phyloP scores from a whole-genome alignment of 2,113 vertebrate genomes.

The Calonectris borealis region DNA sequence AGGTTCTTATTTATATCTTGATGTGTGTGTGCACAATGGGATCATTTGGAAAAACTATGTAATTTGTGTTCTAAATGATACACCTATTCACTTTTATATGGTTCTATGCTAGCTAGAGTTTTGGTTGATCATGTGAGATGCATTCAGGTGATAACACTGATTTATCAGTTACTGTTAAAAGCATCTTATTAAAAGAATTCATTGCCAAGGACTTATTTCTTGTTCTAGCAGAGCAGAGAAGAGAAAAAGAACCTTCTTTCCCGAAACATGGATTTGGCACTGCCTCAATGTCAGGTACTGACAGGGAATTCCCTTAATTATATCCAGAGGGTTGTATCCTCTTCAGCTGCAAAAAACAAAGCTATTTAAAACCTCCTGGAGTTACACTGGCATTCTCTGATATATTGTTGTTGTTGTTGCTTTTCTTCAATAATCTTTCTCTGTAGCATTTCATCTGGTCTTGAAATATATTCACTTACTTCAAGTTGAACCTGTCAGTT shows the following conservation, averaged over 20 bases:
- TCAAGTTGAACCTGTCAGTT: neutral
- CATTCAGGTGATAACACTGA: neutral
- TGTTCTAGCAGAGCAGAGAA: constrained; percentile 82
- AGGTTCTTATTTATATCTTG: neutral
- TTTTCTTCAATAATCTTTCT: neutral
- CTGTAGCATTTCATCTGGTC: neutral
- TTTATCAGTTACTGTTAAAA: neutral
- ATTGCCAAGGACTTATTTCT: neutral
- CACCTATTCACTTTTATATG: neutral
- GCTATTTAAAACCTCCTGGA: neutral
- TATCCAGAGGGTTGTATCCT: neutral
- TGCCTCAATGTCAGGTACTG: constrained; percentile 90
- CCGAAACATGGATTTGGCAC: constrained; percentile 91
- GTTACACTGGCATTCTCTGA: neutral
- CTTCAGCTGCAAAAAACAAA: neutral
- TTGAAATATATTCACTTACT: neutral
- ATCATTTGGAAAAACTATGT: neutral
- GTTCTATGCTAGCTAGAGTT: neutral
- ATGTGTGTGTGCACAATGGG: neutral
- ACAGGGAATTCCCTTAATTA: neutral
- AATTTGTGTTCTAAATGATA: neutral
- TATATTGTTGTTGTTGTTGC: neutral
- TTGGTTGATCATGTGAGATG: neutral
- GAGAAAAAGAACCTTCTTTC: constrained; percentile 89
- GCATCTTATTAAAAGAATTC: neutral